Evolutionary conservation across 2,797 vertebrate species (phyloP).

Genomic region (Hydrophis major): DNA sequence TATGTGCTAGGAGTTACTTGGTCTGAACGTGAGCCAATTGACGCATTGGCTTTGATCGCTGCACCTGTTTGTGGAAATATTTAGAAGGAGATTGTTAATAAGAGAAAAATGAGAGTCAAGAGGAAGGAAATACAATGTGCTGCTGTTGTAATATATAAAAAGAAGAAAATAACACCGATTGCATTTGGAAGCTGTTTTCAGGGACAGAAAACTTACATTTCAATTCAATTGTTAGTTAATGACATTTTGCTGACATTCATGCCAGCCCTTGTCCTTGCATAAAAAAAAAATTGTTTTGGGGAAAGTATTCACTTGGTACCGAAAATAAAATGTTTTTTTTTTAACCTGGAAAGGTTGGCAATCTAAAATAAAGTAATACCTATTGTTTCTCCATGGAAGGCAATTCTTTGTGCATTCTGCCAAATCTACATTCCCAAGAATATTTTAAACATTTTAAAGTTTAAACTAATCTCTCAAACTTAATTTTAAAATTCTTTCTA

Average conservation of each 20-base stretch:
- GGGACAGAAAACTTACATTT: neutral
- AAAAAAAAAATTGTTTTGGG: neutral
- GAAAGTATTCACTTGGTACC: neutral
- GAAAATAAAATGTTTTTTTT: neutral
- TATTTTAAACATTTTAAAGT: neutral
- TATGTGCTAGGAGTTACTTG: neutral
- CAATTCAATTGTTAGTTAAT: neutral
- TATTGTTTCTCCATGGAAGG: neutral
- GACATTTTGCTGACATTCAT: neutral
- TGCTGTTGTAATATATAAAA: neutral
- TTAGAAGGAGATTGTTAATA: neutral
- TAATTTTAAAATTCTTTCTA: neutral
- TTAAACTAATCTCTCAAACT: neutral
- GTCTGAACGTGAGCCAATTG: neutral
- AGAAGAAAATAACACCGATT: neutral
- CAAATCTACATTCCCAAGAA: neutral
- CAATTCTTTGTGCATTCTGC: neutral
- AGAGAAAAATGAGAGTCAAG: neutral
- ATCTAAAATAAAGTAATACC: neutral
- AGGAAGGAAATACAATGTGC: neutral
- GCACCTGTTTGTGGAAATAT: neutral
- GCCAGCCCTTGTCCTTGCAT: neutral
- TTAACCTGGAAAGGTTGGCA: neutral
- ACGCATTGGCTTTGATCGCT: neutral
- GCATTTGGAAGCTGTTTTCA: neutral